These are phyloP conservation scores for Tinea pellionella DNA, from an alignment of 2,888 invertebrate species.

Conservation along the genomic window DNA sequence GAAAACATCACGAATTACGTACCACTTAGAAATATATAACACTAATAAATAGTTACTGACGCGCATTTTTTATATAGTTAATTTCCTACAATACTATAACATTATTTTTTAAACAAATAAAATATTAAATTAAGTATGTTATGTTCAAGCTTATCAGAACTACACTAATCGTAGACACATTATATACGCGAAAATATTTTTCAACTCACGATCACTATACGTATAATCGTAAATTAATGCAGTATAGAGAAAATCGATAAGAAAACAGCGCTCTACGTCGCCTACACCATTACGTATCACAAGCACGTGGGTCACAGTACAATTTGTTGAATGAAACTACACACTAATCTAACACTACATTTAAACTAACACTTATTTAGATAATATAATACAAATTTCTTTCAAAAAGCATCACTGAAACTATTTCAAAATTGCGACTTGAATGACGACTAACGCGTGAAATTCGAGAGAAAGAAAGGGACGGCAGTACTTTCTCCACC, in stretches of 20 bases:
- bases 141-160: not conserved
- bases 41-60: not conserved
- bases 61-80: not conserved
- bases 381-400: not conserved
- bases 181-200: slow-evolving; percentile 23
- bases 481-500: slow-evolving; percentile 30
- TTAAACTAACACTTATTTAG: slow-evolving; percentile 34
- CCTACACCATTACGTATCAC: slow-evolving; percentile 22
- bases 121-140: too few species aligned
- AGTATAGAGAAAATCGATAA: slow-evolving; percentile 67
- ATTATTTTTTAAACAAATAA: too few species aligned
- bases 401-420: slow-evolving; percentile 23
- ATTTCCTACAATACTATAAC: not conserved
- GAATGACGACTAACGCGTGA: not conserved
- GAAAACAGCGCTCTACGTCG: slow-evolving; percentile 55
- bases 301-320: slow-evolving; percentile 7
- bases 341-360: slow-evolving; percentile 31
- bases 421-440: slow-evolving; percentile 23
- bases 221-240: slow-evolving; percentile 60
- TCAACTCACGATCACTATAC: slow-evolving; percentile 50
- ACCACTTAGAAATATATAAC: not conserved
- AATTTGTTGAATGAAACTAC: not conserved
- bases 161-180: not conserved
- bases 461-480: slow-evolving; percentile 36
- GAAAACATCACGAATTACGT: slow-evolving; percentile 48